Evolutionary conservation across 2,113 vertebrate genomes (phyloP).

Genomic region (Muntiacus muntjak): DNA sequence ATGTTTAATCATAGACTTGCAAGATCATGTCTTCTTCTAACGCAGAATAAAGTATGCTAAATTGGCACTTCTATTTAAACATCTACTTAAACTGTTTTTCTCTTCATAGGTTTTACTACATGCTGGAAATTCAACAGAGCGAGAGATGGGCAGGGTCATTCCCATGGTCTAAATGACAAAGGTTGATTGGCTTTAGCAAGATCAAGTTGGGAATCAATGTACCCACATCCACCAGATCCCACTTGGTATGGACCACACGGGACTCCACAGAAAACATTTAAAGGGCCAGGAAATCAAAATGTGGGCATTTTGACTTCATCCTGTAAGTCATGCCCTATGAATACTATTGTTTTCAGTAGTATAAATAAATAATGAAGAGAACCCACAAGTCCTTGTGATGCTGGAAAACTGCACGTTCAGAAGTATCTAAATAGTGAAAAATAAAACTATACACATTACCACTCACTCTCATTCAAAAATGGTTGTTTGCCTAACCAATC

Average conservation of each 20-base stretch:
- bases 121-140: not conserved
- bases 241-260: fast-evolving
- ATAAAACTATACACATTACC: not conserved
- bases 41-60: not conserved
- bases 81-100: slow-evolving; percentile 1
- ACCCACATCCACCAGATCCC: fast-evolving
- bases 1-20: not conserved
- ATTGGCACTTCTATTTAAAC: slow-evolving; percentile 29
- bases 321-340: not conserved
- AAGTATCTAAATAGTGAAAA: not conserved
- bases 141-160: not conserved
- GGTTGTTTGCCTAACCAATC: not conserved
- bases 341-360: not conserved
- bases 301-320: too few relatives aligned
- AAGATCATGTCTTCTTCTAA: not conserved
- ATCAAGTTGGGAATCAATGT: not conserved
- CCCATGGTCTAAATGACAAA: not conserved
- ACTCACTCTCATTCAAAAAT: not conserved
- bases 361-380: not conserved
- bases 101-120: not conserved
- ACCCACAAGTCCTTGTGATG: not conserved
- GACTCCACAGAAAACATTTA: not conserved
- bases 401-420: fast-evolving
- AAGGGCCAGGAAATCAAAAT: not conserved
- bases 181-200: not conserved